These are phyloP conservation scores for Poecilia wingei DNA, from an alignment of 2,797 vertebrate genomes.

Conservation along the genomic window DNA sequence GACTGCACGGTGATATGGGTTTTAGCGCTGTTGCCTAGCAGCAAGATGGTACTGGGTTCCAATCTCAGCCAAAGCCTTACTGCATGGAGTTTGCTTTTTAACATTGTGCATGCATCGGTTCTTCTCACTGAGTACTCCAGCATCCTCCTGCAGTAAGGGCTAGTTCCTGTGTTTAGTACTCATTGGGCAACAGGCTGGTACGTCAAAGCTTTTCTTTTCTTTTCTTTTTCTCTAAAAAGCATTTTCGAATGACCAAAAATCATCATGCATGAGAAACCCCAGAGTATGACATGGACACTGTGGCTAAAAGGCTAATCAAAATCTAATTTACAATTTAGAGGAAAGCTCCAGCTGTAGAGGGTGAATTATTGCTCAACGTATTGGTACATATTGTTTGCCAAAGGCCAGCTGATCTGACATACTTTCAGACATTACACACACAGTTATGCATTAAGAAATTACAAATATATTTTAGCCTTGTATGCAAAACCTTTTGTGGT, in stretches of 20 bases:
- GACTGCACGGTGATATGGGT: neutral
- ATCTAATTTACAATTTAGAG: neutral
- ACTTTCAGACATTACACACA: slow-evolving; percentile 14
- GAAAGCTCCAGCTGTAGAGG: neutral
- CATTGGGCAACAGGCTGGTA: neutral
- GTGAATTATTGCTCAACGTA: neutral
- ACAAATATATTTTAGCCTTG: slow-evolving; percentile 47
- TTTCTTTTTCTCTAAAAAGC: no score
- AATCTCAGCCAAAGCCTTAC: neutral
- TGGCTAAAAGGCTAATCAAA: neutral
- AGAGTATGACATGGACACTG: neutral
- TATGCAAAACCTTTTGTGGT: slow-evolving; percentile 49
- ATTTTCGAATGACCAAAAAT: no score
- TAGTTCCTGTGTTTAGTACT: neutral
- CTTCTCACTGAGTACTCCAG: neutral
- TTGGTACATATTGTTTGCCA: neutral
- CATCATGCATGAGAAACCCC: neutral
- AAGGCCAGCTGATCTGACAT: slow-evolving; percentile 6
- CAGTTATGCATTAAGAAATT: slow-evolving; percentile 33
- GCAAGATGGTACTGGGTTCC: neutral
- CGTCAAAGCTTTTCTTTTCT: neutral
- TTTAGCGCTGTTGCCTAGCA: neutral
- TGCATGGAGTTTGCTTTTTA: neutral
- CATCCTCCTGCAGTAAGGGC: slow-evolving; percentile 12
- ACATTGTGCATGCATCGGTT: neutral